Evolutionary conservation across 2,888 invertebrate species (phyloP), one percentile per base, ranked within the genome.

Genomic region (Leptopilina myrica): DNA sequence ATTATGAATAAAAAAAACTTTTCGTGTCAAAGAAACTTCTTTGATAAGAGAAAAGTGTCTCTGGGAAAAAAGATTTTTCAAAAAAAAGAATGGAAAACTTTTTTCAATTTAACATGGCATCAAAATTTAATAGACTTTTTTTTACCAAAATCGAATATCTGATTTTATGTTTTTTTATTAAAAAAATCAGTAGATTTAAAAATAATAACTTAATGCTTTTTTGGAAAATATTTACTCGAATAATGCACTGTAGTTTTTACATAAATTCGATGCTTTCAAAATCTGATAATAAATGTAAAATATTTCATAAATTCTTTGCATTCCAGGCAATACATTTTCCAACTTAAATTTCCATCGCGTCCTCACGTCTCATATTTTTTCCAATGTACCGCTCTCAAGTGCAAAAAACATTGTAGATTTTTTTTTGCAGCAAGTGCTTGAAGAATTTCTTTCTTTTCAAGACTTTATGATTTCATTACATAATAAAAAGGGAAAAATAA

Each of bases 241-340:
- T 15, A 59, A 59, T 59, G 1, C 7, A 46, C 59, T n/a, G 15
- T 59, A 56, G 64, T 40, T 53, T 33, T 11, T 6, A 76, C 56
- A 59, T 76, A 78, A 78, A 78, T 77, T 80, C 65, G 46, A 64
- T 59, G 12, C 40, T 49, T 65, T 40, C 46, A 53, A 26, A 64
- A 53, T 8, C 59, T 43, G 20, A 76, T 53, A 14, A 77, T 43
- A 76, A 78, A 79, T 81, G 65, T 78, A 69, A 64, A 78, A 79
- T 78, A 67, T 66, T 77, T 76, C 59, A 76, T 81, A 78, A 79
- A 79, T 79, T 78, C 15, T 14, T 53, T 5, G 12, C 43, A 12
- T 53, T 33, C 76, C 15, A 20, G 33, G 15, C 15, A 12, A 15
- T 40, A 62, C 12, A 62, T 46, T 76, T 76, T 43, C n/a, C 20